A percentile compares a stretch with the other conserved stretches of the same genome.
Conservation (phyloP, 35 echinoderm and acorn worm genomes). For the Ophiothrix spiculata region DNA sequence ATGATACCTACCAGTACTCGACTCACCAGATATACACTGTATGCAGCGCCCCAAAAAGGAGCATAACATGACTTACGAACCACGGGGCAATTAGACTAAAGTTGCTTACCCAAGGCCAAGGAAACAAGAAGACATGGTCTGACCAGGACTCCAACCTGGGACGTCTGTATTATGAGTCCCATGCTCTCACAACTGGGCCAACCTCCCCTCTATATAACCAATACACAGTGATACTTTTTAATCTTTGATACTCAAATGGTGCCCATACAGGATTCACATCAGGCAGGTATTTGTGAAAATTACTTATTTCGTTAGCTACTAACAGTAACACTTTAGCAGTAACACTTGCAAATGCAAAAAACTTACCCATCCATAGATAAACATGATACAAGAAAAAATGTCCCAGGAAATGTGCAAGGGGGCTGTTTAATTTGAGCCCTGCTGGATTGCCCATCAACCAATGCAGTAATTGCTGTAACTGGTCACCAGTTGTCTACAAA, state of each 20-base stretch:
- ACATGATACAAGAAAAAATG: constrained; percentile 92
- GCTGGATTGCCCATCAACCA: constrained; percentile 96
- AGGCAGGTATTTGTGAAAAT: constrained; percentile 68
- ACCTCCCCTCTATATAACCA: background rate
- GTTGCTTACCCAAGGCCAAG: too few relatives aligned
- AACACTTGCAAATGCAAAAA: background rate
- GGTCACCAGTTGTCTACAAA: constrained; percentile 37
- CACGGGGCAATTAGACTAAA: too few relatives aligned
- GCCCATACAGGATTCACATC: constrained; percentile 77
- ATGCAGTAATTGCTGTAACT: constrained; percentile 55
- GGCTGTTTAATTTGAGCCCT: constrained; percentile 85
- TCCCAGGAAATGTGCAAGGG: constrained; percentile 79
- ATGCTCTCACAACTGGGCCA: background rate
- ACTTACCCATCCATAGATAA: constrained; percentile 85
- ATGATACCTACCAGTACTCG: too few relatives aligned
- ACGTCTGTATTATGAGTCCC: too few relatives aligned
- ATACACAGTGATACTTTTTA: too few relatives aligned
- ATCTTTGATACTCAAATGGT: constrained; percentile 66
- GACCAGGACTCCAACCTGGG: too few relatives aligned
- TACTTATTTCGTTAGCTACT: constrained; percentile 71
- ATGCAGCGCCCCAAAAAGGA: too few relatives aligned
- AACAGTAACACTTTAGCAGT: constrained; percentile 58
- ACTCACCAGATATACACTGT: too few relatives aligned
- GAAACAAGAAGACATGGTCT: too few relatives aligned
- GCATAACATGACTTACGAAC: too few relatives aligned